A percentile compares a stretch with the other conserved stretches of the same genome.
phyloP scores from a whole-genome alignment of 2,797 vertebrate genomes.

The Sebastiscus tertius region DNA sequence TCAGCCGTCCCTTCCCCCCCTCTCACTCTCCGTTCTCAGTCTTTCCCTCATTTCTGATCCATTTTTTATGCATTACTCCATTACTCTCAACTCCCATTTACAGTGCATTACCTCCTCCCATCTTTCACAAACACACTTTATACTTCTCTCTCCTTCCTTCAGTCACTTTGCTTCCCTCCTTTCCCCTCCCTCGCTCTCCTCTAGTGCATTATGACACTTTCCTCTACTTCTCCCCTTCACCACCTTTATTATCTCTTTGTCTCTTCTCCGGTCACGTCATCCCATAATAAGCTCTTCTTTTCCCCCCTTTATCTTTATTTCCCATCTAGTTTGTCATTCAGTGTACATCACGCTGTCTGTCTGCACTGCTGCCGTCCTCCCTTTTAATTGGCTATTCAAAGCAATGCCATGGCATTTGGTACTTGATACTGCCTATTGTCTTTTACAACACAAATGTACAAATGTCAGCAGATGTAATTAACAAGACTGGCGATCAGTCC shows the following conservation, averaged over 20 bases:
- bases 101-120: constrained; percentile 74
- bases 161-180: constrained; percentile 44
- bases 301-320: constrained; percentile 35
- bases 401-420: constrained; percentile 38
- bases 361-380: constrained; percentile 25
- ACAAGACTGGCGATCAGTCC: constrained; percentile 20
- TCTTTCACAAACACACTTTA: constrained; percentile 73
- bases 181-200: constrained; percentile 24
- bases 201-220: constrained; percentile 62
- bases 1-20: constrained; percentile 35
- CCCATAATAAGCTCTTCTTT: constrained; percentile 35
- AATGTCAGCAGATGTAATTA: constrained; percentile 58
- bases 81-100: constrained; percentile 77
- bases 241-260: constrained; percentile 69
- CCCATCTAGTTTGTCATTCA: constrained; percentile 46
- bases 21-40: constrained; percentile 32
- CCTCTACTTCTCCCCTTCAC: constrained; percentile 46
- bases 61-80: constrained; percentile 83
- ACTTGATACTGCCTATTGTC: constrained; percentile 27
- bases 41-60: constrained; percentile 78
- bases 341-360: constrained; percentile 18
- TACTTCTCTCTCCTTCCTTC: constrained; percentile 51
- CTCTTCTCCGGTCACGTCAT: constrained; percentile 56
- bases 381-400: constrained; percentile 62
- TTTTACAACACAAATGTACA: constrained; percentile 48